phyloP scores from a whole-genome alignment of 2,113 vertebrate genomes.

The Orientallactaga bullata region DNA sequence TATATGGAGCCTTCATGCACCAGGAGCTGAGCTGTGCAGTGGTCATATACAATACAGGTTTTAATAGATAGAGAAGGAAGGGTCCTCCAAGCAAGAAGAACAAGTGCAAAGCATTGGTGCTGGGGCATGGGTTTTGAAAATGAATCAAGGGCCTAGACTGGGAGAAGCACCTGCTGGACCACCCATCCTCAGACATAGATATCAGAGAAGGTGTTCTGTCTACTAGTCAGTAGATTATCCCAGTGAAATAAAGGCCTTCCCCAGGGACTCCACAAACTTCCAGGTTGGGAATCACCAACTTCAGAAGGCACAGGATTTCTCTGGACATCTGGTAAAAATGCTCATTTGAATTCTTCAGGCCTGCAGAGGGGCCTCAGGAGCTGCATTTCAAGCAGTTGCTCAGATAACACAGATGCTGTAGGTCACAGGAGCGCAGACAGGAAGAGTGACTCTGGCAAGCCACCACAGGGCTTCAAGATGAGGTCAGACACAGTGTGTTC shows the following conservation, averaged over 20 bases:
- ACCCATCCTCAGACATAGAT: neutral
- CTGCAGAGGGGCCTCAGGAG: neutral
- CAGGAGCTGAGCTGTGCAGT: neutral
- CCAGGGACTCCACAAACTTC: neutral
- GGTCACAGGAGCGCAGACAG: rapidly evolving
- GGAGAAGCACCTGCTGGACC: neutral
- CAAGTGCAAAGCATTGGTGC: neutral
- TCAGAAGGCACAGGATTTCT: neutral
- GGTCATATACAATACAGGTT: neutral
- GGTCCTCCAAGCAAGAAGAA: neutral
- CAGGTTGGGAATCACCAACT: neutral
- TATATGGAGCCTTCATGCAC: neutral
- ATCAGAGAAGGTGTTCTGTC: neutral
- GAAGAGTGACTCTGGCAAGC: neutral
- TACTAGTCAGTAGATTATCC: neutral
- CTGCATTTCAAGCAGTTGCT: neutral
- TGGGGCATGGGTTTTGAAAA: neutral
- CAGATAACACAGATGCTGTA: neutral
- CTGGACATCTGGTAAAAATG: neutral
- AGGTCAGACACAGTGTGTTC: neutral
- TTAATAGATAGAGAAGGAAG: neutral
- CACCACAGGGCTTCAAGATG: neutral
- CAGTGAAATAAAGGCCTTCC: neutral
- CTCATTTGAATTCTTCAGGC: neutral
- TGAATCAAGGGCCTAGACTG: rapidly evolving